Percentiles rank a stretch among this genome's conserved stretches.
Evolutionary conservation across 2,113 vertebrate species (phyloP).

Genomic region (Elaphurus davidianus): DNA sequence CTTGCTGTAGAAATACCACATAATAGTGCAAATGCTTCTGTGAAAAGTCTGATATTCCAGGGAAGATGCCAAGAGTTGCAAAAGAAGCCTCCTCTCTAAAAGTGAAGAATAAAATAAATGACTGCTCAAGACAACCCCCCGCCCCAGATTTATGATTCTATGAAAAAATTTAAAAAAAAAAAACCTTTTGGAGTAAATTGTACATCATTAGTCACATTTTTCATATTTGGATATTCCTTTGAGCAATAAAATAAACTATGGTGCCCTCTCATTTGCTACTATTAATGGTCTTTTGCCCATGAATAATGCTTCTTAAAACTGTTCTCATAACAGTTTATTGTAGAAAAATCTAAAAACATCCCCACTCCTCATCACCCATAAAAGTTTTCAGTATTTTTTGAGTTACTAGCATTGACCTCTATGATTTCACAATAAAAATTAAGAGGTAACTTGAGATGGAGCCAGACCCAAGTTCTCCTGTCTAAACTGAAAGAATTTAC

Average conservation of each 20-base stretch:
- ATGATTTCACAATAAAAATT: not conserved
- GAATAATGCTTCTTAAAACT: not conserved
- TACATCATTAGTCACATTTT: not conserved
- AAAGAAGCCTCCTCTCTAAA: not conserved
- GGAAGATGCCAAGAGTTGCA: not conserved
- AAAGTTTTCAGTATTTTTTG: not conserved
- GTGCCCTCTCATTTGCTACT: not conserved
- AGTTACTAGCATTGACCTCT: not conserved
- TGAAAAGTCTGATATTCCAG: not conserved
- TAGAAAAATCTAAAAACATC: not conserved
- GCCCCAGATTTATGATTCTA: not conserved
- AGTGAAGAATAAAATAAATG: not conserved
- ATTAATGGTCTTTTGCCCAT: not conserved
- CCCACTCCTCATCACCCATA: not conserved
- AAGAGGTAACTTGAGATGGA: not conserved
- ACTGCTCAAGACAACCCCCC: not conserved
- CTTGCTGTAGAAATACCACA: not conserved
- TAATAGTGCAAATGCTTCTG: not conserved
- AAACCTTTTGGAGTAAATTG: slow-evolving; percentile 2
- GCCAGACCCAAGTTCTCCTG: not conserved
- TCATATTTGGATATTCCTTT: not conserved
- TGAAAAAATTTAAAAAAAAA: not conserved
- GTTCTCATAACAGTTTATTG: not conserved
- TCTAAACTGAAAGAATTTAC: not conserved
- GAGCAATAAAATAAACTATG: not conserved